These are phyloP conservation scores for Solea senegalensis DNA, from an alignment of 2,113 vertebrate genomes.

Conservation along the genomic window DNA sequence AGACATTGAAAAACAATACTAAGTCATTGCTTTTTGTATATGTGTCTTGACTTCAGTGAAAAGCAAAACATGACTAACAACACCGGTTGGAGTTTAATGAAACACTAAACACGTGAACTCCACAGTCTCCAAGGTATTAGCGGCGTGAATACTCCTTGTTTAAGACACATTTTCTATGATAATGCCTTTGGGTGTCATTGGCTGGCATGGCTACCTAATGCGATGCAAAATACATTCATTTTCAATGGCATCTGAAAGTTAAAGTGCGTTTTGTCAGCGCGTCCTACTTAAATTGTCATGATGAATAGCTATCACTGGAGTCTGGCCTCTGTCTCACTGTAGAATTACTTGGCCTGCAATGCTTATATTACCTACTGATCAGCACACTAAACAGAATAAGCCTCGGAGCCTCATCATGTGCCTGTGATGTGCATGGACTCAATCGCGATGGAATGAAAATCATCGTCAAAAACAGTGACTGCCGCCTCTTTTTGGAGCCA, in stretches of 20 bases:
- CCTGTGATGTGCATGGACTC: no score
- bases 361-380: background rate
- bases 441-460: no score
- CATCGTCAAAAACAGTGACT: no score
- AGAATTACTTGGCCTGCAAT: background rate
- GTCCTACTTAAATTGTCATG: background rate
- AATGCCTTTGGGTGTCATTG: background rate
- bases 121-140: no score
- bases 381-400: constrained; percentile 10
- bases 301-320: background rate
- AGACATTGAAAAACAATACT: no score
- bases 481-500: no score
- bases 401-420: background rate
- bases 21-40: no score
- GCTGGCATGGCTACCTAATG: background rate
- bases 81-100: no score
- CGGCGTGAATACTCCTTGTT: background rate
- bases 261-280: background rate
- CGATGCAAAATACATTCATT: background rate
- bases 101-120: no score
- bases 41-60: no score
- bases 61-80: no score
- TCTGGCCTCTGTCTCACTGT: background rate
- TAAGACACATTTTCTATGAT: background rate
- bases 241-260: background rate